Base-by-base conservation (phyloP, 1,140 invertebrate species). In the Aethina tumida region DNA sequence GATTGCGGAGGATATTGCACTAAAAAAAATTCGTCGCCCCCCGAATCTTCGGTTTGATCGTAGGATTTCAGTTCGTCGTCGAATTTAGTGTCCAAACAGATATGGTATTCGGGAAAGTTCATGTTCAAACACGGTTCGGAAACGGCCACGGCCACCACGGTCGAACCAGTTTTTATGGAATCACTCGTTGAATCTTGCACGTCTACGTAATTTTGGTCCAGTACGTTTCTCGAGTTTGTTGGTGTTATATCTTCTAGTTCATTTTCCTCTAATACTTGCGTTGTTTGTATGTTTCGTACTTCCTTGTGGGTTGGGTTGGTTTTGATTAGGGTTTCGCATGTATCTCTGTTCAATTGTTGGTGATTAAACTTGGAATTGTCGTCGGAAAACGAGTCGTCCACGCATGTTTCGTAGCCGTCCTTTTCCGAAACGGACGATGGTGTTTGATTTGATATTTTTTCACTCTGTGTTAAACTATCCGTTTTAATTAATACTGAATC, bases 21-120 rank as follows among this genome's bases (percentile, higher is more conserved):
- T 14, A 62, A 41, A 41, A 62, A 60, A 45, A 62, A 60, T 32
- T 60, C 58, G 41, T 60, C 59, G 7, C 38, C 44, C 14, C 50
- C 53, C 6, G 39, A 41, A 20, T 53, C 41, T 33, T 36, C 39
- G 9, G 10, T 18, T 18, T 41, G 35, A 35, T 56, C 53, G 21
- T 60, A 57, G 3, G 47, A 59, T 40, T 58, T 56, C 9, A 55
- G 32, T 21, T 45, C 51, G 16, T 50, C 53, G 19, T 53, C 49
- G 0, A 43, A 17, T 43, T 52, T 58, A n/a, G 43, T 43, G 12
- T 48, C 43, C 13, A 55, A 45, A 27, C 47, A 53, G 10, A 57
- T 43, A 35, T 51, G 49, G 41, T 50, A 27, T 33, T 33, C 30
- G 15, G 40, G 32, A 25, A 38, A 30, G 7, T 43, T 41, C 9